Evolutionary conservation across 2,888 invertebrate genomes (phyloP), one percentile per base, ranked within the genome.

Genomic region (Anoplius nigerrimus): DNA sequence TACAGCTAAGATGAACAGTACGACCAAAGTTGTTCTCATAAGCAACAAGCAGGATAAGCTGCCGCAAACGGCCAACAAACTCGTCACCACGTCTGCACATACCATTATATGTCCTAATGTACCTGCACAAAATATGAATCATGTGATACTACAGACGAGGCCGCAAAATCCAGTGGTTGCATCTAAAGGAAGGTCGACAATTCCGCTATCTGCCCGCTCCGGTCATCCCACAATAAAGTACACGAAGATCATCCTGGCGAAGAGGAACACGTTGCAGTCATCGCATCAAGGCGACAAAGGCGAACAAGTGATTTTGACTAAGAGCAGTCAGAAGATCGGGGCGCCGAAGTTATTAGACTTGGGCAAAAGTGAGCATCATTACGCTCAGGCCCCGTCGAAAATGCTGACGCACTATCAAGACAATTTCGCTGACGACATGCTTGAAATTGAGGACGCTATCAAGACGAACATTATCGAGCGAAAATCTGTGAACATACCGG

Each of bases 221-320:
- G 76, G 69, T 56, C 84, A 83, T 59, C 74, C 85, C 2, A 79
- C 80, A 11, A 72, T 88, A 4, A 91, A 91, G 74, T 91, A 90
- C 61, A 90, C 91, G 0, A 91, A 91, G 75, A 91, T 91, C 66
- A 90, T 91, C 70, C 80, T 91, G 68, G 90, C 90, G 11, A 89
- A 90, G 70, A 88, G 89, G 69, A 85, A 79, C 69, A 70, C 79
- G 24, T n/a, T 65, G 11, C 76, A 72, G n/a, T 34, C 52, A 4
- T 2, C 46, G 34, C 71, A 75, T 52, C 69, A 79, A 51, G 78
- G 75, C 0, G 82, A 80, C 6, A 84, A 74, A 46, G 70, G 55
- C 6, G 85, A 86, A 57, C 85, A 81, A 53, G 75, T 86, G 2
- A 72, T 86, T 53, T 62, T 86, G 13, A 86, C 86, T 5, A 88